Evolutionary conservation across 2,888 invertebrate species (phyloP), one percentile per base, ranked within the genome.

Genomic region (Julus scandinavius): DNA sequence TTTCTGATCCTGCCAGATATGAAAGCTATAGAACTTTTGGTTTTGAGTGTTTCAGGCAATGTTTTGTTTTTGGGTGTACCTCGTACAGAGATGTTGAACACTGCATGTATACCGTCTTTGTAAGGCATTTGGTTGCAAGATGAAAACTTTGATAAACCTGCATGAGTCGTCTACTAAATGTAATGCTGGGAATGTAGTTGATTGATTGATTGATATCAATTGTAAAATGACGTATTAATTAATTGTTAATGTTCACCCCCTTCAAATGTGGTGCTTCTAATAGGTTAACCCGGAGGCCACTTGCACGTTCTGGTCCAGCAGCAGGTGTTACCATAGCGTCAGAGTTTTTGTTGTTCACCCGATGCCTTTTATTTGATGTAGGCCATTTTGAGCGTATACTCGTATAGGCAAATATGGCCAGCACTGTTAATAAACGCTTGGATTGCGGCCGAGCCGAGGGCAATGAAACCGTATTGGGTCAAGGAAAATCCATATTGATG

Each of bases 381-480:
- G 80, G 80, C 80, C 38, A 40, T 80, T 80, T 80, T 80, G 13
- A 80, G 80, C 80, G 38, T 80, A 3, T 45, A 38, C 80, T 15
- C 38, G 80, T 40, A 80, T 45, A 45, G 38, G 40, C 29, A 72
- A 72, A 38, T 80, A 80, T 38, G 80, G 38, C 38, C 13, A 80
- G 13, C 29, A 38, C 15, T 38, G 38, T 80, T 80, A 38, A 80
- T 80, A 38, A 40, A 80, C 38, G 38, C 29, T 13, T 15, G 38
- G 80, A 80, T 80, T 80, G 13, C 80, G 80, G 29, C 72, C 72
- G 72, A 72, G 72, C 29, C 72, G 72, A 40, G 80, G 80, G 80
- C 80, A 80, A 80, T 80, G 80, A 80, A 80, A 80, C 80, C 80
- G 4, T 80, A 80, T 80, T 80, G 80, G 80, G 80, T 80, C 80